Evolutionary conservation across 2,113 vertebrate genomes (phyloP), one percentile per base, ranked within the genome.

Genomic region (Bungarus multicinctus): DNA sequence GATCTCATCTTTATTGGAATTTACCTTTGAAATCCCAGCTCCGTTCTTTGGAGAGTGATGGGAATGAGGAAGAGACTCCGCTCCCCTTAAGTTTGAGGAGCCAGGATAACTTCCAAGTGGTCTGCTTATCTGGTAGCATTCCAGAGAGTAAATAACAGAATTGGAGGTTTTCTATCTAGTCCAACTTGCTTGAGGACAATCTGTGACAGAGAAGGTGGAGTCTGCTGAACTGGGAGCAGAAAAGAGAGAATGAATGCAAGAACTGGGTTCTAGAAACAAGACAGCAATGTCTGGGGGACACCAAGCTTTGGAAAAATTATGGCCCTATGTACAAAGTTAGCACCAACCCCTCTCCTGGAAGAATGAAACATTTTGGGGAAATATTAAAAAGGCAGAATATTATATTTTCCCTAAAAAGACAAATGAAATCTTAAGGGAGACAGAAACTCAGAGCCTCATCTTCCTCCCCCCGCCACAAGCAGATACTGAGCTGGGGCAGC

Each of bases 11-110:
- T 96, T 96, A 96, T 95, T 97, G 96, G 92, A 95, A 97, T 97
- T 97, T 97, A 97, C 86, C 97, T 98, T 97, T 97, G 97, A 95
- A 96, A 55, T 95, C n/a, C 91, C 94, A 96, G 94, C 93, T 0
- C 93, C 94, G 95, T 69, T 69, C 2, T 69, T 69, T n/a, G 30
- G 12, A 64, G 10, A 69, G 30, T n/a, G 30, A n/a, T 14, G 12
- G 12, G 64, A 16, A 14, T 5, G 92, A 8, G 5, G 94, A 64
- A 54, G 50, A 30, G 25, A 58, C 52, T 16, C n/a, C 14, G 1
- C n/a, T 6, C 11, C 30, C 16, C 45, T 3, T 47, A 47, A 30
- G 0, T 30, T 14, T 20, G 69, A 74, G 14, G n/a, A 34, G 81
- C 9, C 43, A 53, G 30, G 27, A 39, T 45, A 20, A 53, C 23